A percentile compares a stretch with the other conserved stretches of the same genome.
Conservation (phyloP, 2,888 invertebrate genomes). For the Ecdyonurus torrentis region DNA sequence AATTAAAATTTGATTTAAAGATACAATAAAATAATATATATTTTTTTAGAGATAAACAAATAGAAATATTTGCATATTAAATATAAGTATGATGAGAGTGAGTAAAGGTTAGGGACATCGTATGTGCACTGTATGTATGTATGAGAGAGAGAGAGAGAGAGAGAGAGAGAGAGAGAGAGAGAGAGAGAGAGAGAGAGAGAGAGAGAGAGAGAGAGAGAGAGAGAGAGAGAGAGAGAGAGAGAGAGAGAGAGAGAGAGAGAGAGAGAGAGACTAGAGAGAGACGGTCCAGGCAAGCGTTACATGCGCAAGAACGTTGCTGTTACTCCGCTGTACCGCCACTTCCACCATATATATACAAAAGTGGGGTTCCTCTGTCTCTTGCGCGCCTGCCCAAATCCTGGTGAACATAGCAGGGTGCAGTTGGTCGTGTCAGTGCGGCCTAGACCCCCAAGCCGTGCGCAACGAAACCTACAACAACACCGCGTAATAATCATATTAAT, state of each 20-base stretch:
- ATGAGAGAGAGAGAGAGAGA: neutral
- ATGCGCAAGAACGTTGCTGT: too few relatives aligned
- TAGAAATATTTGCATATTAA: too few relatives aligned
- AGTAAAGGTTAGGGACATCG: too few relatives aligned
- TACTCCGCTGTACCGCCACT: neutral
- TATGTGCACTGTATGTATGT: neutral
- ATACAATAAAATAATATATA: too few relatives aligned
- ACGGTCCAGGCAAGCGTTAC: neutral
- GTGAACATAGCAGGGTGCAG: neutral
- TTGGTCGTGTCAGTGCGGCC: neutral
- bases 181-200: neutral
- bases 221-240: neutral
- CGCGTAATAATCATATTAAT: neutral
- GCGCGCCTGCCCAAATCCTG: neutral
- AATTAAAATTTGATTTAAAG: too few relatives aligned
- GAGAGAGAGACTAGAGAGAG: neutral
- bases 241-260: neutral
- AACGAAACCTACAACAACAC: too few relatives aligned
- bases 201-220: neutral
- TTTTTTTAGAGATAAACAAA: too few relatives aligned
- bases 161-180: neutral
- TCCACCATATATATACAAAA: neutral
- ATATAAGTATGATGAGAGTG: too few relatives aligned
- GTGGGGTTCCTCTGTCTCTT: neutral
- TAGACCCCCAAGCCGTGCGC: neutral